Percentiles rank a stretch among this genome's conserved stretches.
phyloP scores from a whole-genome alignment of 2,113 vertebrate species.

The Oryzias celebensis region DNA sequence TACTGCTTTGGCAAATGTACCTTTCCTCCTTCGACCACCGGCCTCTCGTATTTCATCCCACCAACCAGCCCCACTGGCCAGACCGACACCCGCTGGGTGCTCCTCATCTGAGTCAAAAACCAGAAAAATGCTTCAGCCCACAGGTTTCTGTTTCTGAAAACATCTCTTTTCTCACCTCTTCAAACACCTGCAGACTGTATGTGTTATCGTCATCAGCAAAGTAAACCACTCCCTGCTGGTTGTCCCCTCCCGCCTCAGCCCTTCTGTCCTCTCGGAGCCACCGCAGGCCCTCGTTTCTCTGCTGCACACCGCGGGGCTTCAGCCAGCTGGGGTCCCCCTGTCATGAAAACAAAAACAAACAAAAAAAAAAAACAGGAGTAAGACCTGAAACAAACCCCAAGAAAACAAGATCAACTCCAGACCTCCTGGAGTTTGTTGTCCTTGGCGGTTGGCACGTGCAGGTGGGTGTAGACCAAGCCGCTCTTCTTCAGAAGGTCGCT shows the following conservation, averaged over 20 bases:
- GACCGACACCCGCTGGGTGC: constrained; percentile 84
- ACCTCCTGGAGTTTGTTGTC: constrained; percentile 79
- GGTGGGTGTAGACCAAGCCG: constrained; percentile 77
- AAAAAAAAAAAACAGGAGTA: background rate
- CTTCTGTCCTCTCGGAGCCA: constrained; percentile 78
- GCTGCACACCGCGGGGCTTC: constrained; percentile 82
- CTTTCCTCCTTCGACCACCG: constrained; percentile 83
- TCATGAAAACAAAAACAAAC: background rate
- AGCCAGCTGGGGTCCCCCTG: constrained; percentile 82
- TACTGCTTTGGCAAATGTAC: constrained; percentile 50
- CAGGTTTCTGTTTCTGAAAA: background rate
- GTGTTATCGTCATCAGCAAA: constrained; percentile 87
- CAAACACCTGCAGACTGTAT: constrained; percentile 81
- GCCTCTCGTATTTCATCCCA: constrained; percentile 87
- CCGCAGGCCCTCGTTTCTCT: constrained; percentile 80
- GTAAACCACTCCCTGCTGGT: constrained; percentile 79
- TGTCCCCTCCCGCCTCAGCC: constrained; percentile 49
- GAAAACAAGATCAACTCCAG: background rate
- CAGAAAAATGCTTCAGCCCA: background rate
- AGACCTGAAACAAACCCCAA: background rate
- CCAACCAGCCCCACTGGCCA: constrained; percentile 93
- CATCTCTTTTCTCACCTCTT: constrained; percentile 69
- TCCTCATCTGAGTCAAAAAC: constrained; percentile 82
- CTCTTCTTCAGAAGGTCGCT: constrained; percentile 71
- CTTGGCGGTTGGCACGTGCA: constrained; percentile 75